These are phyloP conservation scores for Gastrophryne carolinensis DNA, from an alignment of 2,797 vertebrate species.

Conservation along the genomic window DNA sequence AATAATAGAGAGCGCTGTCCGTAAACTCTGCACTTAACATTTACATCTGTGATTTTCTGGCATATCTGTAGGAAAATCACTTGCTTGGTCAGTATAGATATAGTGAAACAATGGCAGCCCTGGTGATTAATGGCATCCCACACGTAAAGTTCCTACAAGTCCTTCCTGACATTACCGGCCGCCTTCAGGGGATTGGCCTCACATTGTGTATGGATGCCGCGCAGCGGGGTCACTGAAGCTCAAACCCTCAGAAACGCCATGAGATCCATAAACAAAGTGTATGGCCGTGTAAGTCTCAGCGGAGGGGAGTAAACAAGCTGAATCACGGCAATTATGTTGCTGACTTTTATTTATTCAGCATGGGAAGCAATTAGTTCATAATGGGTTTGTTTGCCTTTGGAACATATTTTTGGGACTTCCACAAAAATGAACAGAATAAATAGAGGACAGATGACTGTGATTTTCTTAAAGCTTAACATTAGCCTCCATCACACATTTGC, in stretches of 20 bases:
- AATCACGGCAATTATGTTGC: not conserved
- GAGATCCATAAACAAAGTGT: not conserved
- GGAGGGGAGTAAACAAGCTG: not conserved
- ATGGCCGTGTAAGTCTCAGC: not conserved
- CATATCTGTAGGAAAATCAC: too few relatives aligned
- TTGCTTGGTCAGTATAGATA: too few relatives aligned
- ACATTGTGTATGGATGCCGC: not conserved
- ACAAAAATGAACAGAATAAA: too few relatives aligned
- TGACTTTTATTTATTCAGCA: not conserved
- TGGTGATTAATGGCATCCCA: not conserved
- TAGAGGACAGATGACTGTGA: too few relatives aligned
- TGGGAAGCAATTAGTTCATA: not conserved
- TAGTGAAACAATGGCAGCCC: slow-evolving; percentile 17
- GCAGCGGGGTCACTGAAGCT: not conserved
- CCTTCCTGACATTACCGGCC: not conserved
- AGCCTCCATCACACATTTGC: too few relatives aligned
- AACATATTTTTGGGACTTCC: too few relatives aligned
- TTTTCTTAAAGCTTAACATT: too few relatives aligned
- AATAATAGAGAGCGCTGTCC: too few relatives aligned
- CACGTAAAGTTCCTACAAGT: not conserved
- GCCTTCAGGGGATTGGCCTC: not conserved
- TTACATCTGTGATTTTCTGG: too few relatives aligned
- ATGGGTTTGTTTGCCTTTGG: not conserved
- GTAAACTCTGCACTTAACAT: too few relatives aligned
- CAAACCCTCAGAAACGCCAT: not conserved